Evolutionary conservation across 2,888 invertebrate species (phyloP).

Genomic region (Oxystoma pomonae): DNA sequence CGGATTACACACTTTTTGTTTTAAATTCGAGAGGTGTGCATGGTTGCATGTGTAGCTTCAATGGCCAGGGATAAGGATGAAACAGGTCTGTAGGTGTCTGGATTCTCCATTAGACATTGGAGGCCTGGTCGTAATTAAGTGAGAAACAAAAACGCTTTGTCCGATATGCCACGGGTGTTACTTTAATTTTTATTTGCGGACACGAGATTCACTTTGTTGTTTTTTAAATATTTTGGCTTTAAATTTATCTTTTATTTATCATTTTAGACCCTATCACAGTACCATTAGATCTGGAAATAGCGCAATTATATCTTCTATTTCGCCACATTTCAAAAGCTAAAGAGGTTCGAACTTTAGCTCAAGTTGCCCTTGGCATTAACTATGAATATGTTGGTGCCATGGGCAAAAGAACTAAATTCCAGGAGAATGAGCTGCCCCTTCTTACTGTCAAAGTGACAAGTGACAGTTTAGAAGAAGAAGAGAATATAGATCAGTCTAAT

Average conservation of each 20-base stretch:
- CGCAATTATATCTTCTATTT: constrained; percentile 68
- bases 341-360: constrained; percentile 61
- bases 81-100: too few relatives aligned
- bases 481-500: constrained; percentile 45
- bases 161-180: too few relatives aligned
- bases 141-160: too few relatives aligned
- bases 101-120: too few relatives aligned
- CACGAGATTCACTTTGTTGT: too few relatives aligned
- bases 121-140: too few relatives aligned
- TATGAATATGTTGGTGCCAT: constrained; percentile 71
- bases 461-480: background rate
- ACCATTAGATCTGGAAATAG: constrained; percentile 55
- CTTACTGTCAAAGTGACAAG: constrained; percentile 64
- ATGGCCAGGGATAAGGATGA: too few relatives aligned
- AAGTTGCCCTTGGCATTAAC: constrained; percentile 60
- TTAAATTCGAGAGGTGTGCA: too few relatives aligned
- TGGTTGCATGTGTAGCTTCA: too few relatives aligned
- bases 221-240: background rate
- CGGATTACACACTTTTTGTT: too few relatives aligned
- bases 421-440: constrained; percentile 78
- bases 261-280: constrained; percentile 35
- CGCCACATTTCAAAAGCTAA: constrained; percentile 68
- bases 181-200: too few relatives aligned
- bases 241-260: too few relatives aligned
- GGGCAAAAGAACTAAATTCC: constrained; percentile 88